Evolutionary conservation across 1,140 invertebrate species (phyloP), one percentile per base, ranked within the genome.

Genomic region (Drosophila kohkoa): DNA sequence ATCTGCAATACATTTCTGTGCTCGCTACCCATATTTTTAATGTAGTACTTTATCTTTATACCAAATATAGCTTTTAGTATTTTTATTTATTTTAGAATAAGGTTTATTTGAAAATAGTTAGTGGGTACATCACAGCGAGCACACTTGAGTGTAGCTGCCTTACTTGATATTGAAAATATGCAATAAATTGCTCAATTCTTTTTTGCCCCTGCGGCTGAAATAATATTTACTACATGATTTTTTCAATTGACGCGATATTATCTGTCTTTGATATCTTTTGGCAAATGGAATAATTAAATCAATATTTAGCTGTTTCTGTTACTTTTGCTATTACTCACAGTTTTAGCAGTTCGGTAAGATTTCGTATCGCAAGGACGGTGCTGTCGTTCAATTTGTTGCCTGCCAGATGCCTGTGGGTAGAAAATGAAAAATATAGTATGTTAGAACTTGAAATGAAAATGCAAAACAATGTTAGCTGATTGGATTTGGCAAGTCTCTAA

Each of bases 381-480:
- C 93, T 94, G 89, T 94, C 94, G 48, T 94, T 94, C 59, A 94
- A 85, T 78, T 94, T 94, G 70, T 94, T 92, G 67, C 92, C 93
- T 65, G 93, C 94, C 70, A 95, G 87, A 79, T 93, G 92, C 35
- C 93, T 90, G 68, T 77, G 20, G 60, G 35, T 30, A 10, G 32
- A 16, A 83, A 54, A 74, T 3, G 90, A 92, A 16, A 64, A 91
- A 25, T 25, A 25, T 25, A 25, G 20, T 25, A 25, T 25, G 3
- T 25, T 90, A 30, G 81, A 91, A 77, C 16, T 8, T 48, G 30
- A 46, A 46, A 32, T 43, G 28, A 35, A 46, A 13, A 43, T 51
- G 30, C 11, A 41, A 35, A 71, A 71, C 67, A 71, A 76, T 75
- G 72, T 75, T 70, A 74, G 71, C 66, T 62, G 71, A 69, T 68